These are phyloP conservation scores for Desmodus rotundus DNA, from an alignment of 2,113 vertebrate species.

Conservation along the genomic window DNA sequence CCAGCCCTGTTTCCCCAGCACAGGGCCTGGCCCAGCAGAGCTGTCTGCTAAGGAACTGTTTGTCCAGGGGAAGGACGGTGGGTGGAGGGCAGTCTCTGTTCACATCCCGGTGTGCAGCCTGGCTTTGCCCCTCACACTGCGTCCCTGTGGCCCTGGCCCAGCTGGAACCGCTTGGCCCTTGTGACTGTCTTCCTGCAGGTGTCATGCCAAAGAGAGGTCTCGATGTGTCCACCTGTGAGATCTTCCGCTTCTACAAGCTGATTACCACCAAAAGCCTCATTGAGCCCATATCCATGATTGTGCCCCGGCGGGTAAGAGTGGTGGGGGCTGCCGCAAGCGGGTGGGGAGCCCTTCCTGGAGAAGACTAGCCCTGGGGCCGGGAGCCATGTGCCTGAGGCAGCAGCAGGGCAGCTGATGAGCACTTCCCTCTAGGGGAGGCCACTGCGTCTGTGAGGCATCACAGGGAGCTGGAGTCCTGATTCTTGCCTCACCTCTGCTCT, in stretches of 20 bases:
- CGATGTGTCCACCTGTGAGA: conserved; percentile 91
- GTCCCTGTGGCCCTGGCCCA: background rate
- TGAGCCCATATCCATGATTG: conserved; percentile 94
- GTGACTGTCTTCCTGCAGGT: conserved; percentile 76
- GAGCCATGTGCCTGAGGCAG: background rate
- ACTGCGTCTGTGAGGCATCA: background rate
- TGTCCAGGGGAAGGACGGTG: background rate
- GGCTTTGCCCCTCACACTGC: background rate
- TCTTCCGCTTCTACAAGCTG: conserved; percentile 96
- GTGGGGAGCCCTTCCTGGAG: background rate
- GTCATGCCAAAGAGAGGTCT: conserved; percentile 95
- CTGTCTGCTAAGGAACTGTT: background rate
- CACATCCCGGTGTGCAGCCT: background rate
- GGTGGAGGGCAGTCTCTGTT: background rate
- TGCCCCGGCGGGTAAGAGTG: conserved; percentile 89
- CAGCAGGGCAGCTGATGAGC: background rate
- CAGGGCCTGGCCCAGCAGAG: fast-evolving
- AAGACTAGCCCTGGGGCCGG: background rate
- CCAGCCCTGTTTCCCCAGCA: background rate
- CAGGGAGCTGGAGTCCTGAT: background rate
- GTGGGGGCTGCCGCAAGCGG: fast-evolving
- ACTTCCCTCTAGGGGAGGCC: background rate
- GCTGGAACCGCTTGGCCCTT: background rate
- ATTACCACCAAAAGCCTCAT: conserved; percentile 91
- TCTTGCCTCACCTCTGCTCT: background rate